Conservation (phyloP, 1,140 invertebrate species). For the Pogonognathellus flavescens region DNA sequence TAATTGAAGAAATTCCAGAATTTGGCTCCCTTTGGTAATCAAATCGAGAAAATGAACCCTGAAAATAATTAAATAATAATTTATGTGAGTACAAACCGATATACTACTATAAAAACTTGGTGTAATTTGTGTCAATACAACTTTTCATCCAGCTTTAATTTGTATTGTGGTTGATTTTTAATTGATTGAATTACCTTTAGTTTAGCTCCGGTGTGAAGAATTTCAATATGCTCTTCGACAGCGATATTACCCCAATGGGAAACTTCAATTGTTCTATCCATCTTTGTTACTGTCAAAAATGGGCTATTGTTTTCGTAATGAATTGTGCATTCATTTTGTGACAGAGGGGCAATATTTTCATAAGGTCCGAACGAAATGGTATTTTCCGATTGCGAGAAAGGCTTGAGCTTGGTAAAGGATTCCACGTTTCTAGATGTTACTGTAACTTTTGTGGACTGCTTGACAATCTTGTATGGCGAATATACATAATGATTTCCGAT, state of each 20-base stretch:
- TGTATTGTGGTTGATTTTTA: no score
- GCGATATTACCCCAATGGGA: constrained; percentile 99
- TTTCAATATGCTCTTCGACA: constrained; percentile 93
- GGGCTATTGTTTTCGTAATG: constrained; percentile 98
- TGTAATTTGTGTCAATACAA: no score
- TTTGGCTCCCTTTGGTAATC: constrained; percentile 93
- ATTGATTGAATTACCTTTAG: constrained; percentile 82
- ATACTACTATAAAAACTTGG: no score
- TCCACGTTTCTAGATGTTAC: constrained; percentile 85
- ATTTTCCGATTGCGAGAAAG: constrained; percentile 82
- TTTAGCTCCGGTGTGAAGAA: constrained; percentile 91
- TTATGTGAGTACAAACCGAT: no score
- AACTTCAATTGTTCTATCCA: constrained; percentile 92
- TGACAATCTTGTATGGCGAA: constrained; percentile 83
- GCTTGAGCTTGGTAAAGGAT: constrained; percentile 88
- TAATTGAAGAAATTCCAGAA: constrained; percentile 87
- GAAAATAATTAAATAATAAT: no score
- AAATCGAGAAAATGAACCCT: constrained; percentile 92
- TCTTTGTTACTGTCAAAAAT: constrained; percentile 88
- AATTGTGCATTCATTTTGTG: constrained; percentile 79
- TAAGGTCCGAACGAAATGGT: constrained; percentile 90
- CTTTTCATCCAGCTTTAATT: no score
- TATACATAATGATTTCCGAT: constrained; percentile 87
- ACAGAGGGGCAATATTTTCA: constrained; percentile 78
- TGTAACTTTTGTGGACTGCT: constrained; percentile 86